Conservation (phyloP, 1,140 invertebrate genomes). For the Matsumurasca onukii region DNA sequence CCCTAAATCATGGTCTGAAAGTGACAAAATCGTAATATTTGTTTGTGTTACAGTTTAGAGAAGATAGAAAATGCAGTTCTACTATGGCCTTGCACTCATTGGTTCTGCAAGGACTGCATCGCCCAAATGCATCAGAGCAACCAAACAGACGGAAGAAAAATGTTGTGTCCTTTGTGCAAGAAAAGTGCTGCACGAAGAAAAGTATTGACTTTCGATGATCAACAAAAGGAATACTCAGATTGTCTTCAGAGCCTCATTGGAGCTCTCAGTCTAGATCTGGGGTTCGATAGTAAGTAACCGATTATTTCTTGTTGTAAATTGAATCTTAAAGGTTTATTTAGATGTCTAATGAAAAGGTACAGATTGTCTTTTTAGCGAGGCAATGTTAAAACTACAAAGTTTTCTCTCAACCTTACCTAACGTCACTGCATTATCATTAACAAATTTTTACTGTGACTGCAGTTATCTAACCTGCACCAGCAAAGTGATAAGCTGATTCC, state of each 20-base stretch:
- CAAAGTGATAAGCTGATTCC: too few relatives aligned
- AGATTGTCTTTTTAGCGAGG: too few relatives aligned
- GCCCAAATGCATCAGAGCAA: neutral
- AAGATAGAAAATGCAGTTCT: neutral
- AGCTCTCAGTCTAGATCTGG: neutral
- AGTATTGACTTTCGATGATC: neutral
- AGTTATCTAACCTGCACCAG: too few relatives aligned
- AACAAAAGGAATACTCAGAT: neutral
- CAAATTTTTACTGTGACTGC: too few relatives aligned
- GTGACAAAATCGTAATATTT: neutral
- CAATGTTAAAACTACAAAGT: too few relatives aligned
- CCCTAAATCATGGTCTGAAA: neutral
- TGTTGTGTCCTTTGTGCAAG: neutral
- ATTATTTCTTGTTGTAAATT: too few relatives aligned
- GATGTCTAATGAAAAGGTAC: too few relatives aligned
- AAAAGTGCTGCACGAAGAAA: neutral
- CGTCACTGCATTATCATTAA: too few relatives aligned
- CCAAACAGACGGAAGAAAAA: neutral
- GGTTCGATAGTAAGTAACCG: slow-evolving; percentile 6
- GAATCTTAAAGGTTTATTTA: too few relatives aligned
- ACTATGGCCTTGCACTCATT: slow-evolving; percentile 7
- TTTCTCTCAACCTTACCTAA: too few relatives aligned
- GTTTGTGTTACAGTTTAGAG: neutral
- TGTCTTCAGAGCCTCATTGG: neutral
- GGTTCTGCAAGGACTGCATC: slow-evolving; percentile 3